Evolutionary conservation across 2,113 vertebrate species (phyloP), one percentile per base, ranked within the genome.

Genomic region (Marcusenius ussheri): DNA sequence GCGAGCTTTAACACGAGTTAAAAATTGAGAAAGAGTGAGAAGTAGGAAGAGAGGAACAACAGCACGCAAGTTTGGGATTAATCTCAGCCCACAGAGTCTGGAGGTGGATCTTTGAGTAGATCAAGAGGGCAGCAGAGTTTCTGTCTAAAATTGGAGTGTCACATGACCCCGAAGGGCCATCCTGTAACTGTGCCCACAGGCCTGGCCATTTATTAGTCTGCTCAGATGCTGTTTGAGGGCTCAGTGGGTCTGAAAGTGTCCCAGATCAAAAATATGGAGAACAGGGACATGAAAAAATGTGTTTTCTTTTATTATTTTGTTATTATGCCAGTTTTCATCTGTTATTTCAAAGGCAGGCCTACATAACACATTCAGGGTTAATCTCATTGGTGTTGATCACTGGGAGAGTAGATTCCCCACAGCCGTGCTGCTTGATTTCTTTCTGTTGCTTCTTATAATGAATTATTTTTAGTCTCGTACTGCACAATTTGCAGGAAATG

Each of bases 361-460:
- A 80, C 74, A 80, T 35, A 80, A 80, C 35, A 80, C 74, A 80
- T 80, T 80, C 74, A 39, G 74, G 74, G 74, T 80, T 80, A 80
- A 80, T 42, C 74, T 39, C 31, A 80, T 11, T 8, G 35, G 31
- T 39, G 74, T 8, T 17, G 74, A 80, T 80, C 35, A 80, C 35
- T 80, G 74, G 74, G 74, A 42, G 74, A 80, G 74, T 39, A 35
- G 15, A 80, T 80, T 80, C 5, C 74, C 35, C 74, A 42, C 74
- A 42, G 17, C 39, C 31, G 31, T 80, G 35, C 74, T 3, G n/a
- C 27, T 11, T 2, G 35, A 80, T 19, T 39, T 80, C 35, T 80
- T 80, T 42, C 15, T 21, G 74, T 80, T 4, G 15, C 39, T 80
- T 80, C 35, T 17, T 42, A 19, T 80, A 80, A 39, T 80, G 35